These are phyloP conservation scores for Lontra canadensis DNA, from an alignment of 2,113 vertebrate genomes.

Conservation along the genomic window DNA sequence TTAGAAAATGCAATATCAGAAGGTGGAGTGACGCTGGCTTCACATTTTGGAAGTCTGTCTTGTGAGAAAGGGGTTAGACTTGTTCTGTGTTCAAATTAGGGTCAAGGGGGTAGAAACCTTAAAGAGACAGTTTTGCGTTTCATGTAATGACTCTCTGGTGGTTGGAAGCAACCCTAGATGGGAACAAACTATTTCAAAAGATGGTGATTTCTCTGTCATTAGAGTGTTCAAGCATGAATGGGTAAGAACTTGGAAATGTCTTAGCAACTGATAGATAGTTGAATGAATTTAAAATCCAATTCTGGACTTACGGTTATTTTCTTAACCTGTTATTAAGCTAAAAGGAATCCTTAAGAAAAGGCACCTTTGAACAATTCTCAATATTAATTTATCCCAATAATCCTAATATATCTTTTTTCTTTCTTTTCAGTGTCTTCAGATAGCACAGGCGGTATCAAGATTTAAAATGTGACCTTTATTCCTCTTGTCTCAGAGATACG, in stretches of 20 bases:
- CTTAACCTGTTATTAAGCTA: background rate
- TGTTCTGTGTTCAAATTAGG: background rate
- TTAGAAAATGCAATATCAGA: background rate
- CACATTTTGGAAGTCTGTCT: background rate
- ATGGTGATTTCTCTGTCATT: background rate
- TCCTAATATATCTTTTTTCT: background rate
- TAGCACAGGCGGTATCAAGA: background rate
- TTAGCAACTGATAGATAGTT: background rate
- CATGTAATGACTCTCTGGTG: background rate
- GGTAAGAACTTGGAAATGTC: background rate
- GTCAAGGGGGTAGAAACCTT: background rate
- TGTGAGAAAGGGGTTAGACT: background rate
- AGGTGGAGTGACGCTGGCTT: background rate
- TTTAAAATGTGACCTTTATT: conserved; percentile 23
- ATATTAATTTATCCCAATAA: background rate
- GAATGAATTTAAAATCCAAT: background rate
- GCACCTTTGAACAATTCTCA: background rate
- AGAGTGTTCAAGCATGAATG: background rate
- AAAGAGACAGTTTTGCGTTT: background rate
- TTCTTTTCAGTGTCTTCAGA: background rate
- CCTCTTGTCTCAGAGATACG: background rate
- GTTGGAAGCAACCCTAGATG: background rate
- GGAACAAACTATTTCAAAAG: background rate
- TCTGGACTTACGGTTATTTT: background rate
- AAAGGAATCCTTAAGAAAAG: background rate